phyloP scores from a whole-genome alignment of 1,140 invertebrate species.

The Caenorhabditis briggsae region DNA sequence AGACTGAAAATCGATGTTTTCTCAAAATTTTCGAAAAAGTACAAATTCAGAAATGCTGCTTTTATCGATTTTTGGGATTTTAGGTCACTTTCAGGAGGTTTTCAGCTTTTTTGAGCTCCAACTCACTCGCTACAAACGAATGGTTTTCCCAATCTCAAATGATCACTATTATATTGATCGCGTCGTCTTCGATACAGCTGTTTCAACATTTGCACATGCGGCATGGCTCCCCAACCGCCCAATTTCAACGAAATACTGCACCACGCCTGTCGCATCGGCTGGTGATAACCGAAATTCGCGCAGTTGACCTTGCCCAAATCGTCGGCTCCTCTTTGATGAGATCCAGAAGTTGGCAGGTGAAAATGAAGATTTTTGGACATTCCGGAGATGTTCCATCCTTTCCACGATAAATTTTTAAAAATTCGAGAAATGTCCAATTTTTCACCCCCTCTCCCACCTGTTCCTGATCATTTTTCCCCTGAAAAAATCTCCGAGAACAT shows the following conservation, averaged over 20 bases:
- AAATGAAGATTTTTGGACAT: background rate
- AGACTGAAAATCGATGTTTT: background rate
- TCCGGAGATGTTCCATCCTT: background rate
- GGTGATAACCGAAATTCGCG: background rate
- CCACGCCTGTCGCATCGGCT: slow-evolving; percentile 8
- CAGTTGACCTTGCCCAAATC: slow-evolving; percentile 16
- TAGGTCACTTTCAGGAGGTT: no score
- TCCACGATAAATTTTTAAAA: no score
- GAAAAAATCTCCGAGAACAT: background rate
- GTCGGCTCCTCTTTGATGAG: slow-evolving; percentile 15
- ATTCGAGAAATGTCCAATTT: background rate
- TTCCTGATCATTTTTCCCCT: background rate
- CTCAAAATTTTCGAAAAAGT: background rate
- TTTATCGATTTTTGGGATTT: no score
- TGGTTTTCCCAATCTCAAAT: background rate
- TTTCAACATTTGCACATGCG: slow-evolving; percentile 36
- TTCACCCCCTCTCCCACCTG: background rate
- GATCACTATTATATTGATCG: slow-evolving; percentile 3
- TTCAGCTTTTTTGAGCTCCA: no score
- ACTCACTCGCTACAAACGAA: slow-evolving; percentile 12
- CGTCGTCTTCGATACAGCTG: slow-evolving; percentile 4
- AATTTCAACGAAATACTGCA: slow-evolving; percentile 46
- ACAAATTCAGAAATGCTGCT: background rate
- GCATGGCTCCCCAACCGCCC: slow-evolving; percentile 21
- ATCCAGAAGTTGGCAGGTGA: slow-evolving; percentile 16